These are phyloP conservation scores for Melanerpes formicivorus DNA, from an alignment of 2,113 vertebrate species.

Conservation along the genomic window DNA sequence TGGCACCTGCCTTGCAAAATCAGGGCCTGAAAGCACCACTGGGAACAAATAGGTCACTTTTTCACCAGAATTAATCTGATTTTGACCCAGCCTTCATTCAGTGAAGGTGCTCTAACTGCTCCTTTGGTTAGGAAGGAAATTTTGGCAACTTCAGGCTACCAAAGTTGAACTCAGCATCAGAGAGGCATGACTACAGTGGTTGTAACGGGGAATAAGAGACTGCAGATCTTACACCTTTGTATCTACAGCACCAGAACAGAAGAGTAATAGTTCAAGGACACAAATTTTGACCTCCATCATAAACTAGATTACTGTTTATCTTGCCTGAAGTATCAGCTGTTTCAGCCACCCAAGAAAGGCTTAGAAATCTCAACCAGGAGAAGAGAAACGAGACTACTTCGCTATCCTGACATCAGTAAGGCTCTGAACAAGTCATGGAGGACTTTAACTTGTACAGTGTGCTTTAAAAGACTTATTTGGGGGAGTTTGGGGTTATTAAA, in stretches of 20 bases:
- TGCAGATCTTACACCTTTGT: neutral
- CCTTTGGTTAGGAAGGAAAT: neutral
- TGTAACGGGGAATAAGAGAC: neutral
- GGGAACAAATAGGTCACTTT: neutral
- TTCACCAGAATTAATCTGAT: neutral
- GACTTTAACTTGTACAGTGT: neutral
- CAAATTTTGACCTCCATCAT: accelerated
- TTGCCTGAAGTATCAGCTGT: neutral
- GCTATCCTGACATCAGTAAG: neutral
- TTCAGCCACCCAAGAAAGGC: neutral
- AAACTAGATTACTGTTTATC: neutral
- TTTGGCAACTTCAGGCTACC: neutral
- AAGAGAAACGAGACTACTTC: neutral
- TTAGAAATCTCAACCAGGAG: neutral
- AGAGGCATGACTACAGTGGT: neutral
- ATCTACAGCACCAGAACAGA: neutral
- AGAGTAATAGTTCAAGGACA: neutral
- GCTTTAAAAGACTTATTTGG: neutral
- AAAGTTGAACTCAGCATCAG: neutral
- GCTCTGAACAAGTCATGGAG: neutral
- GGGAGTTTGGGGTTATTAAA: neutral
- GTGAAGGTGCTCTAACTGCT: neutral
- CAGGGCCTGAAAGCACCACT: neutral
- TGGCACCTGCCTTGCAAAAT: neutral
- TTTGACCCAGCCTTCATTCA: neutral